Conservation (phyloP, 2,113 vertebrate species). For the Neoarius graeffei region DNA sequence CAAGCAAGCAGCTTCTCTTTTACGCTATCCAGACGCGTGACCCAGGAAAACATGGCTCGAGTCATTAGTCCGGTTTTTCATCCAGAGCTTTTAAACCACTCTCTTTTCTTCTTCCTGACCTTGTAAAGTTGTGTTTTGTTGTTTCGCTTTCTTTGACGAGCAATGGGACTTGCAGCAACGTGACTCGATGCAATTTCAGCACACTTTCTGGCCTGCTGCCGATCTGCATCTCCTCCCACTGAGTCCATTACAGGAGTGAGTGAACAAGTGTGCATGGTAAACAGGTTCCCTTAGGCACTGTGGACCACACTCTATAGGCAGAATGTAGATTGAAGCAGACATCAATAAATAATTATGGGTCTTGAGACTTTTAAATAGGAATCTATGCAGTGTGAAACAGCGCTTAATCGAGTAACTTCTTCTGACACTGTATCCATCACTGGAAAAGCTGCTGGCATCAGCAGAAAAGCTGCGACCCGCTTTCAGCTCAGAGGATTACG, state of each 20-base stretch:
- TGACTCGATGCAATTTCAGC: conserved; percentile 60
- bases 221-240: conserved; percentile 65
- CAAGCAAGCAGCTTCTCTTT: neutral
- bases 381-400: conserved; percentile 82
- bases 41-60: neutral
- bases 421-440: conserved; percentile 76
- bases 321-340: conserved; percentile 86
- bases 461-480: conserved; percentile 63
- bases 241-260: conserved; percentile 75
- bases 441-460: conserved; percentile 71
- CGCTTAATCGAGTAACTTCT: conserved; percentile 86
- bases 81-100: conserved; percentile 18
- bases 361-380: conserved; percentile 94
- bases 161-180: conserved; percentile 45
- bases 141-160: conserved; percentile 45
- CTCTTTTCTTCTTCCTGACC: conserved; percentile 42
- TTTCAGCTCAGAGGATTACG: conserved; percentile 35
- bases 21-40: neutral
- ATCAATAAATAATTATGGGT: conserved; percentile 97
- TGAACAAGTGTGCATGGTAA: conserved; percentile 84
- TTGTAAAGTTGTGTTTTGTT: conserved; percentile 51
- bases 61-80: conserved; percentile 24
- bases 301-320: conserved; percentile 71
- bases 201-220: conserved; percentile 61
- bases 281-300: conserved; percentile 83